A percentile compares a stretch with the other conserved stretches of the same genome.
phyloP scores from a whole-genome alignment of 2,113 vertebrate genomes.

The Phalacrocorax pelagicus region DNA sequence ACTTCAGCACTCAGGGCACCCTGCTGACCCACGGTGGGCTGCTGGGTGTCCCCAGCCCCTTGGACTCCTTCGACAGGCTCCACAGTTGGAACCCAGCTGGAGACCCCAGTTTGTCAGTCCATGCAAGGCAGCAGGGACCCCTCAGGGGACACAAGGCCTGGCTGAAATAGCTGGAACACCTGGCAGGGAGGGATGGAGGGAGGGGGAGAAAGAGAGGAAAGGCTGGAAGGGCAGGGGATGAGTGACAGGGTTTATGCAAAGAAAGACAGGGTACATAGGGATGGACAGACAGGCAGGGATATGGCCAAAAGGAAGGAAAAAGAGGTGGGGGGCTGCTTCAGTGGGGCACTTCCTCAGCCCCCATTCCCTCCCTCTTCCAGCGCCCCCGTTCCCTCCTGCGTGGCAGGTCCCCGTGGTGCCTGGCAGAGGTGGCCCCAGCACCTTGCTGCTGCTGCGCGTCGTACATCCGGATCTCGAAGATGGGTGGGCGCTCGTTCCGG shows the following conservation, averaged over 20 bases:
- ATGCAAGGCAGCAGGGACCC: fast-evolving
- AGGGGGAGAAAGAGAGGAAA: background rate
- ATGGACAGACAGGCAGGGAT: background rate
- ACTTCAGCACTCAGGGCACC: fast-evolving
- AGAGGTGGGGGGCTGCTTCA: background rate
- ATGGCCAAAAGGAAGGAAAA: background rate
- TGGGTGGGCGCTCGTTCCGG: conserved; percentile 91
- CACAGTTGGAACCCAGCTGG: background rate
- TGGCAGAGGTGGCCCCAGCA: conserved; percentile 1
- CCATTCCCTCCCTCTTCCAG: background rate
- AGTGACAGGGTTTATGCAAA: background rate
- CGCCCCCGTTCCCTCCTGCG: fast-evolving
- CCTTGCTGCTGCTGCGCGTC: conserved; percentile 97
- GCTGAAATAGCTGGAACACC: background rate
- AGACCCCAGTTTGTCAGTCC: background rate
- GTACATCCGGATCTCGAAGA: conserved; percentile 97
- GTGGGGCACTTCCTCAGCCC: background rate
- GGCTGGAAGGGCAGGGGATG: background rate
- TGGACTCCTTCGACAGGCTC: background rate
- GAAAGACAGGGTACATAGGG: fast-evolving
- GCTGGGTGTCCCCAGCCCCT: fast-evolving
- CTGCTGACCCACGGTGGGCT: fast-evolving
- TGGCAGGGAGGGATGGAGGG: background rate
- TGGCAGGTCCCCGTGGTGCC: fast-evolving
- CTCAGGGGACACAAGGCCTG: background rate